phyloP scores from a whole-genome alignment of 2,888 invertebrate species.

The Drosophila picticornis region DNA sequence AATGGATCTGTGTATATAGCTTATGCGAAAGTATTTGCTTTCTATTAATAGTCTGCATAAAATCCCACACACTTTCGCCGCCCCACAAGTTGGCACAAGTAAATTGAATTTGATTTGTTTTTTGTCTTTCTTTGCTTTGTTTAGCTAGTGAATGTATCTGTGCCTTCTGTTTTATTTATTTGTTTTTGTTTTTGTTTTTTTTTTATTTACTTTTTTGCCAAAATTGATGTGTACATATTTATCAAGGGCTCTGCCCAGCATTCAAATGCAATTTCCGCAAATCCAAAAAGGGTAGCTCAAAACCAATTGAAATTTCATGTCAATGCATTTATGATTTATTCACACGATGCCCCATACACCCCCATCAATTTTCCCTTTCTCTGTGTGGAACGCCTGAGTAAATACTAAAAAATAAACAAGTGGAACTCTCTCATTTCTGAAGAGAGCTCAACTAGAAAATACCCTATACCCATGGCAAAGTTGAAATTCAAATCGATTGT shows the following conservation, averaged over 20 bases:
- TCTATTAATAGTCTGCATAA: conserved; percentile 20
- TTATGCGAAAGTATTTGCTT: conserved; percentile 5
- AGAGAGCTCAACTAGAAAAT: not conserved
- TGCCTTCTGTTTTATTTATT: not conserved
- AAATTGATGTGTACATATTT: not conserved
- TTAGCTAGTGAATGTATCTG: not conserved
- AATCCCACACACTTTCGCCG: conserved; percentile 3
- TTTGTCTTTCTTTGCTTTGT: conserved; percentile 4
- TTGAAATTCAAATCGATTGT: not conserved
- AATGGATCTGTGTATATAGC: not conserved
- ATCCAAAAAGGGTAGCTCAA: conserved; percentile 1
- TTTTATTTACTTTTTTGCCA: not conserved
- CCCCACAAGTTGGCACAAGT: conserved; percentile 1
- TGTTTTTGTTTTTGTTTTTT: not conserved
- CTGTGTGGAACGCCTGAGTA: conserved; percentile 16
- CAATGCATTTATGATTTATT: conserved; percentile 65
- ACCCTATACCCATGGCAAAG: not conserved
- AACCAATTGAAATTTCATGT: conserved; percentile 45
- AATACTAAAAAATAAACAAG: conserved; percentile 21
- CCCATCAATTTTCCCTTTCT: not conserved
- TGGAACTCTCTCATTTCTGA: too few species aligned
- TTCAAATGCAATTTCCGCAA: conserved; percentile 44
- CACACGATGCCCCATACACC: conserved; percentile 18
- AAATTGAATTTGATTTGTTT: not conserved
- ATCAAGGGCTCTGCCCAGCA: not conserved